Evolutionary conservation across 2,888 invertebrate genomes (phyloP).

Genomic region (Chironomus tentans): DNA sequence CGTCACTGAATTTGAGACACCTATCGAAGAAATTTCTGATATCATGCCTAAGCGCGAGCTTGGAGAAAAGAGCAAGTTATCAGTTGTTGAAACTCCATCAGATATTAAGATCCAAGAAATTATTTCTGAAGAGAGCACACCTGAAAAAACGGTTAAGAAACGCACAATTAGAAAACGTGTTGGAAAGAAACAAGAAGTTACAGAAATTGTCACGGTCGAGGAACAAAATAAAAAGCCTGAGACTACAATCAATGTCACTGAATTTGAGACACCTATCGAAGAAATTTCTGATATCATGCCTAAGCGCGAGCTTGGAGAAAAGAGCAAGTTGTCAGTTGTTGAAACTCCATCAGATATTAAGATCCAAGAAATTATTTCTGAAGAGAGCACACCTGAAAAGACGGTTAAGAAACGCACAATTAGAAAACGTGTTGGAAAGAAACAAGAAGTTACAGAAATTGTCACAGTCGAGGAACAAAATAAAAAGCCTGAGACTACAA

Average conservation of each 20-base stretch:
- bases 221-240: slow-evolving; percentile 28
- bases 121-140: slow-evolving; percentile 33
- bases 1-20: slow-evolving; percentile 34
- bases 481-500: too few species aligned
- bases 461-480: too few species aligned
- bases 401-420: too few species aligned
- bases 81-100: slow-evolving; percentile 31
- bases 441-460: too few species aligned
- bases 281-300: not conserved
- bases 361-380: too few species aligned
- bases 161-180: slow-evolving; percentile 36
- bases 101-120: slow-evolving; percentile 34
- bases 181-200: slow-evolving; percentile 41
- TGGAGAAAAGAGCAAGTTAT: slow-evolving; percentile 12
- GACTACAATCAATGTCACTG: slow-evolving; percentile 18
- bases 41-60: slow-evolving; percentile 26
- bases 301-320: too few species aligned
- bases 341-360: too few species aligned
- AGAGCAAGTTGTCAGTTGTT: too few species aligned
- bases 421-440: too few species aligned
- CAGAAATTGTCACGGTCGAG: slow-evolving; percentile 38
- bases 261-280: not conserved
- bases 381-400: too few species aligned
- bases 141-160: slow-evolving; percentile 31
- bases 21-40: slow-evolving; percentile 28